Evolutionary conservation across 2,888 invertebrate genomes (phyloP).

Genomic region (Dasysyrphus albostriatus): DNA sequence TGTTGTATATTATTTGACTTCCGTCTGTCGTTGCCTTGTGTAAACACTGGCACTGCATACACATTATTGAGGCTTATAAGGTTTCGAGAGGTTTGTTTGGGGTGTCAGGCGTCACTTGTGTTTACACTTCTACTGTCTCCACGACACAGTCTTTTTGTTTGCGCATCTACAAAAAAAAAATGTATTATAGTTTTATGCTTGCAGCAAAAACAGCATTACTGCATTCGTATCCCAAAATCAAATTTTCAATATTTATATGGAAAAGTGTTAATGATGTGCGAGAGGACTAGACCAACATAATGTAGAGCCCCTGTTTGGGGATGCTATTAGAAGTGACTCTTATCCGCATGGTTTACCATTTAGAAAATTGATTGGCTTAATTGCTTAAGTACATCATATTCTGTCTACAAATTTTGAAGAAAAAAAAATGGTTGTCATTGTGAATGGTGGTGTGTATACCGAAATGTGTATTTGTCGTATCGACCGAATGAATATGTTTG

Average conservation of each 20-base stretch:
- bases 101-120: conserved; percentile 67
- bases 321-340: conserved; percentile 75
- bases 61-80: conserved; percentile 15
- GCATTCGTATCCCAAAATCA: conserved; percentile 2
- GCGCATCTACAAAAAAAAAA: conserved; percentile 18
- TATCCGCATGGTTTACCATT: conserved; percentile 79
- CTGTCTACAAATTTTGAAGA: conserved; percentile 36
- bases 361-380: conserved; percentile 78
- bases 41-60: conserved; percentile 22
- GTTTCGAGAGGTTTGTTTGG: conserved; percentile 44
- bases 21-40: conserved; percentile 52
- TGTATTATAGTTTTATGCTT: neutral
- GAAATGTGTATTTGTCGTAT: conserved; percentile 10
- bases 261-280: conserved; percentile 64
- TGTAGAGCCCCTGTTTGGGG: conserved; percentile 56
- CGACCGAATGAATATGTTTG: conserved; percentile 31
- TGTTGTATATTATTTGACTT: conserved; percentile 49
- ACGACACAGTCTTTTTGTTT: conserved; percentile 53
- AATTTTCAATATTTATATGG: conserved; percentile 1
- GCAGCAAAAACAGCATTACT: neutral
- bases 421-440: conserved; percentile 64
- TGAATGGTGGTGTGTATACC: conserved; percentile 48
- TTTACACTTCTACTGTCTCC: conserved; percentile 46
- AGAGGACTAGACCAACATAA: neutral
- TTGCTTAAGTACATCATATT: conserved; percentile 76